phyloP scores from a whole-genome alignment of 2,888 invertebrate species.

The Scaptomyza parva region DNA sequence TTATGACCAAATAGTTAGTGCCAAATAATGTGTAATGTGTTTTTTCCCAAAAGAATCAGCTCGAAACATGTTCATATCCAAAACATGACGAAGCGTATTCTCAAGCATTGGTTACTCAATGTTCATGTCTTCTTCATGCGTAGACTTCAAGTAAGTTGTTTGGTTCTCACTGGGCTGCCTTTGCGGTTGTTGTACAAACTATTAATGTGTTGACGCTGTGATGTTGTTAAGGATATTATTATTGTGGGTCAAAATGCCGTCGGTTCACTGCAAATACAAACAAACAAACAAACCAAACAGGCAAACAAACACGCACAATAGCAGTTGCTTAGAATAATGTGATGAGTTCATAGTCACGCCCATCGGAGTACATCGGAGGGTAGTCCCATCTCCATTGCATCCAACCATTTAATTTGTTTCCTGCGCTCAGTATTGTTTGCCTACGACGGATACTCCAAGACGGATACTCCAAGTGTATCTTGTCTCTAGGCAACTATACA shows the following conservation, averaged over 20 bases:
- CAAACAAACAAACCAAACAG: slow-evolving; percentile 1
- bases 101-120: background rate
- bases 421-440: slow-evolving; percentile 10
- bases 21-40: too few species aligned
- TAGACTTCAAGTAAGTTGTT: background rate
- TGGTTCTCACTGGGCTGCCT: slow-evolving; percentile 11
- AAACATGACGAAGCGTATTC: background rate
- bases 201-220: slow-evolving; percentile 44
- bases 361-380: slow-evolving; percentile 5
- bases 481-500: slow-evolving; percentile 9
- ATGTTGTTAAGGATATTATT: slow-evolving; percentile 39
- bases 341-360: slow-evolving; percentile 30
- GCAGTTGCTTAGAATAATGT: slow-evolving; percentile 16
- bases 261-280: slow-evolving; percentile 22
- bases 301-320: slow-evolving; percentile 8
- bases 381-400: slow-evolving; percentile 6
- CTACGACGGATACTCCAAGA: slow-evolving; percentile 8
- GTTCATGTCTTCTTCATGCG: background rate
- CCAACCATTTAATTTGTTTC: slow-evolving; percentile 25
- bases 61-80: background rate
- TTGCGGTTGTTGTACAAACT: slow-evolving; percentile 5
- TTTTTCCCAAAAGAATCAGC: background rate
- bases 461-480: slow-evolving; percentile 19
- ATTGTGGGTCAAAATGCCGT: slow-evolving; percentile 21
- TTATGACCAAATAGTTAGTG: too few species aligned